Evolutionary conservation across 2,888 invertebrate genomes (phyloP).

Genomic region (Sesamia inferens): DNA sequence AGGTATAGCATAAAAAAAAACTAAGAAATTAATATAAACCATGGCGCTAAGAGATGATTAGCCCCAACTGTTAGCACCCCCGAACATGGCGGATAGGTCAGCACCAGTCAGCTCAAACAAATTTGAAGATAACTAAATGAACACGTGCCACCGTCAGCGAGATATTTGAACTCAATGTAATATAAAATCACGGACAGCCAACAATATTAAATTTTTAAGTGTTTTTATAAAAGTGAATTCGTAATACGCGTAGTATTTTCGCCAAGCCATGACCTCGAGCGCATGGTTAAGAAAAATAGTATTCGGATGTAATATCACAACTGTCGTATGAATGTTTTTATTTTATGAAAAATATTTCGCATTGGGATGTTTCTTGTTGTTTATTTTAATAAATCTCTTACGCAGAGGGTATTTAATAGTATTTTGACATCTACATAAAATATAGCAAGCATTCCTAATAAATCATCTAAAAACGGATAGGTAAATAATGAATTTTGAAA

Average conservation of each 20-base stretch:
- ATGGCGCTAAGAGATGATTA: background rate
- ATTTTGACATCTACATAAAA: conserved; percentile 13
- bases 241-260: conserved; percentile 18
- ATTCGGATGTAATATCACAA: conserved; percentile 45
- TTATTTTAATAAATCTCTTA: conserved; percentile 13
- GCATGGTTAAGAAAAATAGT: conserved; percentile 50
- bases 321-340: conserved; percentile 38
- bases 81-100: background rate
- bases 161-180: background rate
- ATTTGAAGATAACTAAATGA: background rate
- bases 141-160: background rate
- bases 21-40: background rate
- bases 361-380: conserved; percentile 11
- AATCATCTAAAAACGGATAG: background rate
- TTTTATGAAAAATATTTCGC: conserved; percentile 23
- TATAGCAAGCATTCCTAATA: background rate
- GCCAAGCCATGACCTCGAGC: conserved; percentile 40
- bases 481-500: background rate
- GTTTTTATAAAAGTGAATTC: conserved; percentile 15
- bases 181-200: background rate
- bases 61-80: background rate
- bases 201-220: conserved; percentile 1
- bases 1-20: too few relatives aligned
- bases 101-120: background rate
- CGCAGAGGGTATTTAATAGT: conserved; percentile 9